phyloP scores from a whole-genome alignment of 2,113 vertebrate species.

The Heliornis fulica region DNA sequence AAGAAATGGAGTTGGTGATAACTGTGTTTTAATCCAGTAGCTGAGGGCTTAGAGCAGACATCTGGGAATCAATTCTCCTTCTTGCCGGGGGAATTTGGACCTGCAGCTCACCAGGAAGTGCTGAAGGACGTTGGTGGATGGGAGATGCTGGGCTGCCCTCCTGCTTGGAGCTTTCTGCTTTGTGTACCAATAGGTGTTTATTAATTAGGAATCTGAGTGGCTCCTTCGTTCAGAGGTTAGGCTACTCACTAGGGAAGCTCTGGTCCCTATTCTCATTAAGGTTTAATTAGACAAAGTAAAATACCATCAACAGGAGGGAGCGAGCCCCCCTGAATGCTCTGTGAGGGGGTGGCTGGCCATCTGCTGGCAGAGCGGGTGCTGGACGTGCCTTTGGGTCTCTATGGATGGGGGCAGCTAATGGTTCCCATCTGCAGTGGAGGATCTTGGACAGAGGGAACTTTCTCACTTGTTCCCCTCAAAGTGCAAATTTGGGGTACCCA shows the following conservation, averaged over 20 bases:
- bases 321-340: neutral
- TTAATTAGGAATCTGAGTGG: slow-evolving; percentile 44
- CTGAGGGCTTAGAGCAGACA: neutral
- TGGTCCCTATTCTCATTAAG: slow-evolving; percentile 55
- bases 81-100: neutral
- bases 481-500: neutral
- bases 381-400: neutral
- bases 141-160: neutral
- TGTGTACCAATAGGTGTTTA: slow-evolving; percentile 38
- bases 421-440: neutral
- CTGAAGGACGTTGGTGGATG: neutral
- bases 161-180: neutral
- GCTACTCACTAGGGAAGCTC: slow-evolving; percentile 12
- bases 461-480: neutral
- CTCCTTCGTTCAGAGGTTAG: slow-evolving; percentile 38
- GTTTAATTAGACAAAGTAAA: slow-evolving; percentile 61
- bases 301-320: slow-evolving; percentile 4
- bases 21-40: slow-evolving; percentile 57
- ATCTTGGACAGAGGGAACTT: neutral
- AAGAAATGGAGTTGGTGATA: slow-evolving; percentile 46
- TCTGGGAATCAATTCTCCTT: neutral
- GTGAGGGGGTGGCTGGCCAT: neutral
- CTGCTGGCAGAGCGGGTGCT: accelerated
- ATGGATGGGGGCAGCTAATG: accelerated
- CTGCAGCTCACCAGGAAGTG: accelerated